phyloP scores from a whole-genome alignment of 2,797 vertebrate species.

The Chelon labrosus region DNA sequence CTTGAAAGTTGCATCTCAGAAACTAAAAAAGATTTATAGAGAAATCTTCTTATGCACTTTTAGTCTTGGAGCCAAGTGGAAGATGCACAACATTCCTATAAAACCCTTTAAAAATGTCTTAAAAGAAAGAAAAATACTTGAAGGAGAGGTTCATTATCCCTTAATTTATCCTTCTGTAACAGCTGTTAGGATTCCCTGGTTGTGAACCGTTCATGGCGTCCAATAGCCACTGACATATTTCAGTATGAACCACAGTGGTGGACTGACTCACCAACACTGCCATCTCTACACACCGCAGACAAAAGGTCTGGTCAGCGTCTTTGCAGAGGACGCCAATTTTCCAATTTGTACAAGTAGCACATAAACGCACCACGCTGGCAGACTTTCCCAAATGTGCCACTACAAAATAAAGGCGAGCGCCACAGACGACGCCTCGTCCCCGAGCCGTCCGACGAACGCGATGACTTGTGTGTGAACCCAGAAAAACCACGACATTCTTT shows the following conservation, averaged over 20 bases:
- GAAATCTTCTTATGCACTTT: constrained; percentile 3
- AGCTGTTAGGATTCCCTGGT: too few relatives aligned
- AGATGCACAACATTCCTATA: too few relatives aligned
- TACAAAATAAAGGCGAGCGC: background rate
- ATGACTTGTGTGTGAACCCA: constrained; percentile 16
- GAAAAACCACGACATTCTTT: constrained; percentile 30
- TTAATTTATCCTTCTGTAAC: too few relatives aligned
- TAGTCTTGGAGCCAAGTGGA: too few relatives aligned
- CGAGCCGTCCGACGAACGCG: constrained; percentile 1
- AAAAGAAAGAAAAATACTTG: too few relatives aligned
- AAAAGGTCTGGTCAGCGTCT: background rate
- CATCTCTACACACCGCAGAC: background rate
- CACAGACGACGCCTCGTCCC: background rate
- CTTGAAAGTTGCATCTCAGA: too few relatives aligned
- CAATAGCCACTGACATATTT: background rate
- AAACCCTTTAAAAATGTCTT: too few relatives aligned
- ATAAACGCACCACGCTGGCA: constrained; percentile 1
- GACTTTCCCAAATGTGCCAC: background rate
- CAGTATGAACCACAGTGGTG: background rate
- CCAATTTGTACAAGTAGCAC: constrained; percentile 6
- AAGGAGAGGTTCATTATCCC: background rate
- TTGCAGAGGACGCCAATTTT: background rate
- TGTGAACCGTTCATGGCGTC: background rate
- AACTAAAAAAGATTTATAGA: background rate
- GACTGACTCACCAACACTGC: background rate